Conservation (phyloP, 2,797 vertebrate genomes). For the Rhinatrema bivittatum region DNA sequence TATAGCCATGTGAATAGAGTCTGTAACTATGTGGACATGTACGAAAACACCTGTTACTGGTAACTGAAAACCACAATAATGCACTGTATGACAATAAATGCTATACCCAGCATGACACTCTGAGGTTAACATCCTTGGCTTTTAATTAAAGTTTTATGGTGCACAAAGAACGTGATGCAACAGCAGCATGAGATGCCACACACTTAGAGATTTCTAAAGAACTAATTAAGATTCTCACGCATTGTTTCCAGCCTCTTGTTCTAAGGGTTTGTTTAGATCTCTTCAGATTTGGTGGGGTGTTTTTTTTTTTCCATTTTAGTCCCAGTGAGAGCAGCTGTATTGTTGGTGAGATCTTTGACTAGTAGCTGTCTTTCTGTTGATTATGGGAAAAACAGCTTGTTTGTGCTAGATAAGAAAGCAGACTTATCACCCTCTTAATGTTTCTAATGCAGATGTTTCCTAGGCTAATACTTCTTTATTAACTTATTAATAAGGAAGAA, state of each 20-base stretch:
- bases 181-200: slow-evolving; percentile 13
- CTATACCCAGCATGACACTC: too few species aligned
- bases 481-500: slow-evolving; percentile 18
- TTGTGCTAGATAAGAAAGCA: slow-evolving; percentile 17
- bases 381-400: slow-evolving; percentile 11
- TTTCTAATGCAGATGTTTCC: slow-evolving; percentile 8
- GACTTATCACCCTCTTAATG: neutral
- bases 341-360: neutral
- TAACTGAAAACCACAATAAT: too few species aligned
- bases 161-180: slow-evolving; percentile 19
- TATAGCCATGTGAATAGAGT: too few species aligned
- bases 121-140: slow-evolving; percentile 14
- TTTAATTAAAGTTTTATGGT: slow-evolving; percentile 24
- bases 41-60: too few species aligned
- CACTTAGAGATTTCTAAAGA: slow-evolving; percentile 25
- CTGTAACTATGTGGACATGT: too few species aligned
- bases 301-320: too few species aligned
- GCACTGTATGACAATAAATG: too few species aligned
- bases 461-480: slow-evolving; percentile 30
- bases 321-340: slow-evolving; percentile 3
- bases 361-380: slow-evolving; percentile 7
- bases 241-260: slow-evolving; percentile 13
- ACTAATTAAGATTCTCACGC: slow-evolving; percentile 27
- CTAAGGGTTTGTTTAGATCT: slow-evolving; percentile 11
- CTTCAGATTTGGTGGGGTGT: slow-evolving; percentile 11